A percentile compares a stretch with the other conserved stretches of the same genome.
Evolutionary conservation across 2,113 vertebrate genomes (phyloP).

Genomic region (Percopsis transmontana): DNA sequence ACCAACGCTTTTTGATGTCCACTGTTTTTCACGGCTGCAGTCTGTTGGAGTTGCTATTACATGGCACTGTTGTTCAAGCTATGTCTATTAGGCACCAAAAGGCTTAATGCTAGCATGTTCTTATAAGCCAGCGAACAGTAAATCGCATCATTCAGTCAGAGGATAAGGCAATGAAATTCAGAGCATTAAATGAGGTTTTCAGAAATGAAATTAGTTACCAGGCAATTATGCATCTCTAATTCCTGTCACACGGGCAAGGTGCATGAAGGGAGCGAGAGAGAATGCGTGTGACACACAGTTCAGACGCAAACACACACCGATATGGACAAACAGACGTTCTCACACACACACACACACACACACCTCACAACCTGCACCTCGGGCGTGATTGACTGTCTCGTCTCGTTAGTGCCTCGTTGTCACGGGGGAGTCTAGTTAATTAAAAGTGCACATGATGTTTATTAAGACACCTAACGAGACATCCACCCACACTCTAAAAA

Average conservation of each 20-base stretch:
- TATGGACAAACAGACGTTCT: background rate
- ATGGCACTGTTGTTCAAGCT: constrained; percentile 55
- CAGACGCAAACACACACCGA: constrained; percentile 4
- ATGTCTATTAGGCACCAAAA: constrained; percentile 58
- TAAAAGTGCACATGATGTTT: constrained; percentile 68
- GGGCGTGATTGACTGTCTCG: constrained; percentile 52
- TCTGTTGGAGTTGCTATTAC: constrained; percentile 14
- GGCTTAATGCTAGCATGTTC: constrained; percentile 57
- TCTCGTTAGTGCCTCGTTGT: constrained; percentile 69
- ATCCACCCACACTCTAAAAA: constrained; percentile 53
- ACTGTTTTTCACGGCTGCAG: no score
- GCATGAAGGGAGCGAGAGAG: constrained; percentile 46
- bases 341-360: constrained; percentile 6
- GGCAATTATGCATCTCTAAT: constrained; percentile 70
- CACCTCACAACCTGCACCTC: constrained; percentile 28
- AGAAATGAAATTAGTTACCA: constrained; percentile 76
- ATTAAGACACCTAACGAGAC: constrained; percentile 62
- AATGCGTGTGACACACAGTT: constrained; percentile 1
- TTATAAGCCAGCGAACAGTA: constrained; percentile 57
- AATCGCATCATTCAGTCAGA: constrained; percentile 67
- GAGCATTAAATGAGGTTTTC: constrained; percentile 69
- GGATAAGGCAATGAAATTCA: constrained; percentile 64
- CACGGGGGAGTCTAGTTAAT: constrained; percentile 65
- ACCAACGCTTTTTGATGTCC: no score
- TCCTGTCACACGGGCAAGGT: constrained; percentile 63